phyloP scores from a whole-genome alignment of 2,888 invertebrate species.

The Parapristionchus giblindavisi region DNA sequence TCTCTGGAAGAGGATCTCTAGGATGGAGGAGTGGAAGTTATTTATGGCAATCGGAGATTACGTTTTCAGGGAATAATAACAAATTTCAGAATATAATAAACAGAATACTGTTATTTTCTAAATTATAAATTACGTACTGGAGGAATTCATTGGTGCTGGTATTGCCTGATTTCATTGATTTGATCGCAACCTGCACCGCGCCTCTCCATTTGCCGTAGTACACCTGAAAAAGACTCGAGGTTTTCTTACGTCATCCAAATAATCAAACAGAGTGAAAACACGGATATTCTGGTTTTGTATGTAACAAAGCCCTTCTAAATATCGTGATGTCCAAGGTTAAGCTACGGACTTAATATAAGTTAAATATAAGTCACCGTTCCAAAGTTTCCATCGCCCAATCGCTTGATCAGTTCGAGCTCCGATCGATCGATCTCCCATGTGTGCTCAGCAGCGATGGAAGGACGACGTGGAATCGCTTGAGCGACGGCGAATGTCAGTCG shows the following conservation, averaged over 20 bases:
- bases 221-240: no score
- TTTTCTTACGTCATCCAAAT: no score
- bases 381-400: conserved; percentile 8
- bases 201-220: conserved; percentile 19
- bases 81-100: neutral
- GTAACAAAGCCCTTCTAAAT: no score
- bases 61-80: neutral
- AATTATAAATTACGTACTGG: neutral
- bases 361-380: conserved; percentile 22
- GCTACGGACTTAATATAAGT: no score
- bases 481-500: conserved; percentile 23
- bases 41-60: neutral
- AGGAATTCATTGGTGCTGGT: conserved; percentile 5
- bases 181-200: conserved; percentile 19
- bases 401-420: conserved; percentile 14
- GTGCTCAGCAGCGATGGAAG: conserved; percentile 1
- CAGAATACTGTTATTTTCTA: neutral
- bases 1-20: no score
- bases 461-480: conserved; percentile 5
- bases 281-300: neutral
- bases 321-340: no score
- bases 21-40: neutral
- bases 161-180: conserved; percentile 12
- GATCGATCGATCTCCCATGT: conserved; percentile 19
- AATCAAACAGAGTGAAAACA: neutral